These are phyloP conservation scores for Actinostola sp. DNA, from an alignment of 92 coral and sea anemone genomes.

Conservation along the genomic window DNA sequence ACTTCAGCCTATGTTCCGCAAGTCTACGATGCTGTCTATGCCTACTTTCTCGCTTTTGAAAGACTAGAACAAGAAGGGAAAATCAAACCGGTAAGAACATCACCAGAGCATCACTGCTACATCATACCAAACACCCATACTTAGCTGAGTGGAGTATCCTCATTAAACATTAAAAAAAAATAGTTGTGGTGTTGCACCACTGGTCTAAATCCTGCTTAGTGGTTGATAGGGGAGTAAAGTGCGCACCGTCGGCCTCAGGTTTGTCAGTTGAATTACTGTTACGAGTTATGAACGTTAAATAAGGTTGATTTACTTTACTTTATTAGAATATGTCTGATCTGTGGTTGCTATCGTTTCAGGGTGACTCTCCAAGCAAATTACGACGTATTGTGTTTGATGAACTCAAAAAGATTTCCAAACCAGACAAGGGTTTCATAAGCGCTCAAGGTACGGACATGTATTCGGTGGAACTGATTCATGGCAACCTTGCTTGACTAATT, in stretches of 20 bases:
- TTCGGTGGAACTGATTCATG: no score
- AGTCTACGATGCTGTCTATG: constrained; percentile 96
- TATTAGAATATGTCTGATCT: background rate
- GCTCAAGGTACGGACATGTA: constrained; percentile 92
- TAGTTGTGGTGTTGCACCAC: background rate
- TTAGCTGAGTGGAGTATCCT: no score
- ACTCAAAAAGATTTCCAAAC: constrained; percentile 68
- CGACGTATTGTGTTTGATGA: constrained; percentile 83
- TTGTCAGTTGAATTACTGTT: no score
- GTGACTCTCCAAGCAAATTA: constrained; percentile 74
- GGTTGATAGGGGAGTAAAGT: no score
- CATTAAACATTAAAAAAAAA: no score
- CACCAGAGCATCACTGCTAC: background rate
- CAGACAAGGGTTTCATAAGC: constrained; percentile 73
- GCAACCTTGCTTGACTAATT: no score
- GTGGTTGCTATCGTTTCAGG: constrained; percentile 29
- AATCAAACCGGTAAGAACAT: constrained; percentile 71
- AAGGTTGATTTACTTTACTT: background rate
- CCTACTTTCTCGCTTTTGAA: constrained; percentile 89
- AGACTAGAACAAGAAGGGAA: constrained; percentile 82
- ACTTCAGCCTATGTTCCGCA: constrained; percentile 92
- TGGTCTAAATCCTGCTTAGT: no score
- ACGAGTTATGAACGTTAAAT: no score
- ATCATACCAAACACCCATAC: no score
- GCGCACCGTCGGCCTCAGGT: no score